Conservation (phyloP, 2,797 vertebrate species). For the Moxostoma hubbsi region DNA sequence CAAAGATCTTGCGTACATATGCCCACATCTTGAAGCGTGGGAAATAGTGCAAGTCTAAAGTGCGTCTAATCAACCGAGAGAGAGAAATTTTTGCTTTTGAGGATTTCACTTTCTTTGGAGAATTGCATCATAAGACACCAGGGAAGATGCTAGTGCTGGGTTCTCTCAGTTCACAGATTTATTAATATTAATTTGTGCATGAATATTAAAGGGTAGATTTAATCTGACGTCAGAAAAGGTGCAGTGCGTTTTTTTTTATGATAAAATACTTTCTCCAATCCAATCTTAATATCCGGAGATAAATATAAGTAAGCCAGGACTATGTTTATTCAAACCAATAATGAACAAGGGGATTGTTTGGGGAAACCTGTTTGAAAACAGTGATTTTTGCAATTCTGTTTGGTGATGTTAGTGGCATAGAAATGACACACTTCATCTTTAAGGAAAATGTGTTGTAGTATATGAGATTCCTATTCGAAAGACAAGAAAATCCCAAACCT, state of each 20-base stretch:
- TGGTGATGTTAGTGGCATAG: no score
- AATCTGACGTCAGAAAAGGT: neutral
- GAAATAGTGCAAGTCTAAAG: neutral
- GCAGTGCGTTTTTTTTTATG: no score
- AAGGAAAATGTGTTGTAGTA: neutral
- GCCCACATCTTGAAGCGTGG: neutral
- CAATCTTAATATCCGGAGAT: no score
- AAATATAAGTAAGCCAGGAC: no score
- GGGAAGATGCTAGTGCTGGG: neutral
- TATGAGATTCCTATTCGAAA: neutral
- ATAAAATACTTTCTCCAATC: no score
- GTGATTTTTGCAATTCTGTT: no score
- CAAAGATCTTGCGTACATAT: neutral
- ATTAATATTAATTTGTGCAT: constrained; percentile 34
- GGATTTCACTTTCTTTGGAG: neutral
- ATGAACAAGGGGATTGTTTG: no score
- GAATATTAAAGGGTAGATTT: constrained; percentile 37
- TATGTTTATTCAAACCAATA: no score
- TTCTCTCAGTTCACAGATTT: constrained; percentile 20
- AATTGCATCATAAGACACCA: neutral
- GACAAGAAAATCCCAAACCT: constrained; percentile 4
- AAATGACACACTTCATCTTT: neutral
- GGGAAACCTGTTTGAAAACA: no score
- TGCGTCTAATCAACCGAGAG: neutral
- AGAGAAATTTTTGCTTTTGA: neutral